Evolutionary conservation across 92 coral and sea anemone species (phyloP).

Genomic region (Paramuricea clavata): DNA sequence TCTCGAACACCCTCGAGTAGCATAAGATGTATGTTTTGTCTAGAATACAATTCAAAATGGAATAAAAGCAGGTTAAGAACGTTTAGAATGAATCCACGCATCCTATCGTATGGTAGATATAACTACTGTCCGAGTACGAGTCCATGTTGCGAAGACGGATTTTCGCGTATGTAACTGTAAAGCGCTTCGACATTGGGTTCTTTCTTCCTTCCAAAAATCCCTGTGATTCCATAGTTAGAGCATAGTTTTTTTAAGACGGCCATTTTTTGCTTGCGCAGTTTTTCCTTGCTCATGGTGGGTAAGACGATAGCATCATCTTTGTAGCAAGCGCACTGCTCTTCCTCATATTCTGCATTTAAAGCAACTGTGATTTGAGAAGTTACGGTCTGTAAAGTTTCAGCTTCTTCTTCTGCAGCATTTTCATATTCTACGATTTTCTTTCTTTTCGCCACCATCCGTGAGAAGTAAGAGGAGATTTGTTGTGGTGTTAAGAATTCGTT

Average conservation of each 20-base stretch:
- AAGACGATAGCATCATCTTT: not conserved
- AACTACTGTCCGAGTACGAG: conserved; percentile 11
- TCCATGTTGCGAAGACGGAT: conserved; percentile 34
- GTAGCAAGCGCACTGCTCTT: not conserved
- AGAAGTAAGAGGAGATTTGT: no score
- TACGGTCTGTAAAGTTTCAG: not conserved
- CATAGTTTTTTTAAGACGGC: conserved; percentile 21
- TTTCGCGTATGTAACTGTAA: conserved; percentile 35
- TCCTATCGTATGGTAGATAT: not conserved
- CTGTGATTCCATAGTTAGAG: conserved; percentile 39
- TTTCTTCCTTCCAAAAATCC: conserved; percentile 50
- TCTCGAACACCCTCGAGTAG: not conserved
- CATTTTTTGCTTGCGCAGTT: conserved; percentile 38
- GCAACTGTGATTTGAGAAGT: not conserved
- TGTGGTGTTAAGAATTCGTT: conserved; percentile 59
- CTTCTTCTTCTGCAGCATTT: not conserved
- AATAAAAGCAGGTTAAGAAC: no score
- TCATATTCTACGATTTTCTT: conserved; percentile 43
- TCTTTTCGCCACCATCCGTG: no score
- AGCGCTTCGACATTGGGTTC: conserved; percentile 32
- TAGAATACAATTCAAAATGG: no score
- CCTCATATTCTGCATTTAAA: not conserved
- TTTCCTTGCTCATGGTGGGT: conserved; percentile 28
- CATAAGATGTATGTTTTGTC: not conserved
- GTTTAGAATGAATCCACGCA: no score